Evolutionary conservation across 2,113 vertebrate species (phyloP), one percentile per base, ranked within the genome.

Genomic region (Typhlomys cinereus): DNA sequence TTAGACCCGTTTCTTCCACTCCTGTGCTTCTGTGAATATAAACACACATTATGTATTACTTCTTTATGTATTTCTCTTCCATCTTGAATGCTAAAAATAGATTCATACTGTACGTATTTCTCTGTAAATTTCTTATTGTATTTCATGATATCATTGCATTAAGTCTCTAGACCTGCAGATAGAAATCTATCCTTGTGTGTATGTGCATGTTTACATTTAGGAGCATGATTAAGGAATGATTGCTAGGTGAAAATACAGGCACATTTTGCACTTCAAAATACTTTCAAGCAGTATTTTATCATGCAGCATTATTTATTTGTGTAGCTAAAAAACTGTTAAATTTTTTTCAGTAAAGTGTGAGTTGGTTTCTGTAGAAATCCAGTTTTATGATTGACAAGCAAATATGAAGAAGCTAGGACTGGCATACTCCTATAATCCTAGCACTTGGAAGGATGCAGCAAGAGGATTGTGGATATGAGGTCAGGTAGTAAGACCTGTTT

Each of bases 261-360:
- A 70, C 2, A 50, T 79, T 93, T 95, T 71, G 78, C 61, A 82
- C 67, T 90, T 84, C 59, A 88, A 31, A 78, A 34, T 83, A 57
- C 41, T 89, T 79, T 29, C 34, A 73, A 81, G 71, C 39, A 83
- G 8, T 87, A 64, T 84, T 93, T 80, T 9, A 54, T 91, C 67
- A 54, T 84, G n/a, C 13, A 36, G 0, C 61, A 75, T 74, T 85
- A 73, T 48, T 84, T 73, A 31, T 74, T 91, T 81, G 21, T 70
- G 27, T 70, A 88, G 14, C 44, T 85, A 83, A 75, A n/a, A 87
- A 80, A 39, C 41, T 41, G 8, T 52, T 61, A 91, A 27, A 48
- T 34, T 64, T 85, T 89, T 92, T 34, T 5, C 27, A 83, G 70
- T 21, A 20, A n/a, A 76, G 27, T 44, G 54, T 73, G 34, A 75